Conservation (phyloP, 2,797 vertebrate genomes). For the Kryptopterus vitreolus region DNA sequence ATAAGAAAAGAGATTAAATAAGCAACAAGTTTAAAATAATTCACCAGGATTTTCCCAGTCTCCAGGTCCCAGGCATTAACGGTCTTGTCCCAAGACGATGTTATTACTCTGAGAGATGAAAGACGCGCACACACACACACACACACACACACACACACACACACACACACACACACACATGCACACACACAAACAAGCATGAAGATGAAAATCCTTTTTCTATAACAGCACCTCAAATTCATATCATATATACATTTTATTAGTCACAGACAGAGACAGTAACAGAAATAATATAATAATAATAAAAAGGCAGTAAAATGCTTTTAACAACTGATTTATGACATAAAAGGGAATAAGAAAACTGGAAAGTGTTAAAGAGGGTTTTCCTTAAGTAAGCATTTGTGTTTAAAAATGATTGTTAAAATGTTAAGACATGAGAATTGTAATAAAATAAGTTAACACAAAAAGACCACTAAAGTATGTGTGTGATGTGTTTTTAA, state of each 20-base stretch:
- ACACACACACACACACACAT: neutral
- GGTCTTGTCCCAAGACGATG: slow-evolving; percentile 77
- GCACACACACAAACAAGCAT: too few species aligned
- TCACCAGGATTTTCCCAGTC: slow-evolving; percentile 75
- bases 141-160: neutral
- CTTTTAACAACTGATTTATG: too few species aligned
- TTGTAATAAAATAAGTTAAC: neutral
- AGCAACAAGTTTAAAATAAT: neutral
- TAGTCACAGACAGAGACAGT: too few species aligned
- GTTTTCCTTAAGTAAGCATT: too few species aligned
- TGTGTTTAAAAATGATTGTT: too few species aligned
- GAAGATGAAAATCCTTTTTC: neutral
- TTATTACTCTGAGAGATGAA: slow-evolving; percentile 68
- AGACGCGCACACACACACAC: slow-evolving; percentile 3
- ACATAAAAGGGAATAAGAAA: too few species aligned
- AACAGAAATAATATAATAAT: too few species aligned
- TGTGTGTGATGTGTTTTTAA: neutral
- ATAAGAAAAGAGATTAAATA: neutral
- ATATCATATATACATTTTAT: too few species aligned
- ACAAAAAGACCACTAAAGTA: neutral
- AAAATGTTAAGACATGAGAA: too few species aligned
- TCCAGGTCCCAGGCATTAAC: slow-evolving; percentile 75
- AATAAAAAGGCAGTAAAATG: too few species aligned
- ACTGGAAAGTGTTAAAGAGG: too few species aligned
- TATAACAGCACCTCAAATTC: neutral